Evolutionary conservation across 2,797 vertebrate species (phyloP).

Genomic region (Prunella strophiata): DNA sequence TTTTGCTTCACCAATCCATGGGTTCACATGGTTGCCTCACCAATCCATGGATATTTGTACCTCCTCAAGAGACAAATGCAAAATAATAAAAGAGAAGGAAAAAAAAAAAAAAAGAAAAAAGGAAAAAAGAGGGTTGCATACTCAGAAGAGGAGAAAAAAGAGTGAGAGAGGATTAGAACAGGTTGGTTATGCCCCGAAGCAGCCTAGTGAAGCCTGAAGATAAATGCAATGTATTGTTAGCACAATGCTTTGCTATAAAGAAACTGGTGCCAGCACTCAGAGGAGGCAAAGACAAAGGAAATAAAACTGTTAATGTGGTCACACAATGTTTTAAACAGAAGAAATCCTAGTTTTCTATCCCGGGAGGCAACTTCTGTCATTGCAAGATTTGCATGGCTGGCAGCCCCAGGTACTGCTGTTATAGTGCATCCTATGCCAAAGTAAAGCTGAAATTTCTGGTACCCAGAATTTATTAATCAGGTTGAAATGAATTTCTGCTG

Average conservation of each 20-base stretch:
- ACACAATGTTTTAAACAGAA: background rate
- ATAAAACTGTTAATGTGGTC: background rate
- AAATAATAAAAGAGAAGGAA: background rate
- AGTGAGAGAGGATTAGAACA: background rate
- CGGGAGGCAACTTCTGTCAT: background rate
- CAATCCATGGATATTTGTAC: background rate
- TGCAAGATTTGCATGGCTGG: background rate
- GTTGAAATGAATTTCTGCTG: background rate
- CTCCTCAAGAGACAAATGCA: background rate
- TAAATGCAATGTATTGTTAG: background rate
- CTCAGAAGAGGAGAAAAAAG: background rate
- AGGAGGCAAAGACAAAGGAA: background rate
- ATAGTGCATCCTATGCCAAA: background rate
- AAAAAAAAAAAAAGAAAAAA: rapidly evolving
- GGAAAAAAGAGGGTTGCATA: background rate
- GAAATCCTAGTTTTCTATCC: background rate
- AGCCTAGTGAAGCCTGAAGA: background rate
- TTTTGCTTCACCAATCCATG: background rate
- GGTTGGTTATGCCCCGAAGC: background rate
- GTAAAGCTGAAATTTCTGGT: background rate
- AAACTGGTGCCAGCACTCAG: background rate
- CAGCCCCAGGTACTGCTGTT: background rate
- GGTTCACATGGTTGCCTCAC: background rate
- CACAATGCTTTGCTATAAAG: background rate
- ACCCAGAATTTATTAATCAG: background rate